Evolutionary conservation across 2,113 vertebrate genomes (phyloP).

Genomic region (Rhinoptilus africanus): DNA sequence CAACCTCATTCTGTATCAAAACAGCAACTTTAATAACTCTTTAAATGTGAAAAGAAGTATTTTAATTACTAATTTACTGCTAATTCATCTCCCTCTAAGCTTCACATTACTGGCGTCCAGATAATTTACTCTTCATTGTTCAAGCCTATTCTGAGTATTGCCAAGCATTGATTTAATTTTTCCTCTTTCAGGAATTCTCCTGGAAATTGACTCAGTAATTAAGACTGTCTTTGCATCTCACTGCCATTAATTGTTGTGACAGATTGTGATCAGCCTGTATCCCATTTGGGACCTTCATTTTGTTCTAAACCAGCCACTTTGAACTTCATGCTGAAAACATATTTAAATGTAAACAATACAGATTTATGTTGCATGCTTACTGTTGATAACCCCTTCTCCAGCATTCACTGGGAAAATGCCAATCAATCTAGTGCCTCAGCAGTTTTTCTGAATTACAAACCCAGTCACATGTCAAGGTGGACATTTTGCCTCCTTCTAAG

Average conservation of each 20-base stretch:
- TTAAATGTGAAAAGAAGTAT: neutral
- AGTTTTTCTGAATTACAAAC: neutral
- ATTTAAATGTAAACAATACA: neutral
- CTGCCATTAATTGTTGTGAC: neutral
- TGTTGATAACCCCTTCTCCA: neutral
- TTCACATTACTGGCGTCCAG: neutral
- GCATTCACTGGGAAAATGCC: neutral
- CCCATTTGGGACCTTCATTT: neutral
- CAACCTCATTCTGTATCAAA: neutral
- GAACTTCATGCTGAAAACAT: neutral
- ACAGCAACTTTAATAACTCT: neutral
- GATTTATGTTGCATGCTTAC: accelerated
- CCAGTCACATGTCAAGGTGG: neutral
- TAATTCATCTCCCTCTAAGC: neutral
- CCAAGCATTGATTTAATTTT: neutral
- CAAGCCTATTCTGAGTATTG: neutral
- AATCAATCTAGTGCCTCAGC: neutral
- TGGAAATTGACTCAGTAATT: neutral
- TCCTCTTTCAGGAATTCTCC: neutral
- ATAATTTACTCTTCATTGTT: neutral
- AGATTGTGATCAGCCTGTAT: neutral
- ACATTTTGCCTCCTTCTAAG: neutral
- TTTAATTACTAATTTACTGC: conserved; percentile 19
- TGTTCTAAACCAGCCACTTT: neutral
- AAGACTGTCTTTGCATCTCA: neutral